These are phyloP conservation scores for Brachyhypopomus occidentalis DNA, from an alignment of 2,113 vertebrate species.

Conservation along the genomic window DNA sequence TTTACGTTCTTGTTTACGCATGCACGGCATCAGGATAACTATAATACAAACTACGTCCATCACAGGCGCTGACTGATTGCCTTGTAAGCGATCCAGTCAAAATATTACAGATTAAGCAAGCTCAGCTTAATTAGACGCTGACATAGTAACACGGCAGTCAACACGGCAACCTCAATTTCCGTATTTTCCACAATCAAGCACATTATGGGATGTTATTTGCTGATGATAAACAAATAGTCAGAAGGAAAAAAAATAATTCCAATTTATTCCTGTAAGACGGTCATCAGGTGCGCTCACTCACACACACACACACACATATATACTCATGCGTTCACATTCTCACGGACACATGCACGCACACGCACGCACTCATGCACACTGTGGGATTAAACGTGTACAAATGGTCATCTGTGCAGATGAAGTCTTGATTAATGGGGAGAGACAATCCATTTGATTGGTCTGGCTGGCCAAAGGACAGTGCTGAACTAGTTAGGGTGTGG, in stretches of 20 bases:
- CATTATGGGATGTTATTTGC: conserved; percentile 44
- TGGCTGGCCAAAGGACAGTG: conserved; percentile 49
- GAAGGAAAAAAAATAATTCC: conserved; percentile 21
- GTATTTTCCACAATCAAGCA: conserved; percentile 41
- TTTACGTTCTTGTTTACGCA: conserved; percentile 6
- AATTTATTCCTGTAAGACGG: conserved; percentile 32
- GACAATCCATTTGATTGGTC: conserved; percentile 57
- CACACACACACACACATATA: not conserved
- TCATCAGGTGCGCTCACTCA: not conserved
- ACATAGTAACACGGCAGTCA: conserved; percentile 28
- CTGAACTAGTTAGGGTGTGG: conserved; percentile 40
- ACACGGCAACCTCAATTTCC: conserved; percentile 38
- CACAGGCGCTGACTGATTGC: conserved; percentile 37
- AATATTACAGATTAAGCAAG: conserved; percentile 48
- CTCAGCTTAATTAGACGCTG: conserved; percentile 57
- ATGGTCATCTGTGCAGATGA: conserved; percentile 45
- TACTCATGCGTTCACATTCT: not conserved
- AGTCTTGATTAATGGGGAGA: conserved; percentile 53
- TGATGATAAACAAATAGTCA: conserved; percentile 33
- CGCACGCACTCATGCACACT: not conserved
- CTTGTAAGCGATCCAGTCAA: conserved; percentile 43
- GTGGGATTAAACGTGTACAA: conserved; percentile 34
- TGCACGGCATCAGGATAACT: not conserved
- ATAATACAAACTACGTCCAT: conserved; percentile 20
- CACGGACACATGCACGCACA: not conserved